Percentiles rank a stretch among this genome's conserved stretches.
phyloP scores from a whole-genome alignment of 2,888 invertebrate genomes.

The Rotaria socialis region DNA sequence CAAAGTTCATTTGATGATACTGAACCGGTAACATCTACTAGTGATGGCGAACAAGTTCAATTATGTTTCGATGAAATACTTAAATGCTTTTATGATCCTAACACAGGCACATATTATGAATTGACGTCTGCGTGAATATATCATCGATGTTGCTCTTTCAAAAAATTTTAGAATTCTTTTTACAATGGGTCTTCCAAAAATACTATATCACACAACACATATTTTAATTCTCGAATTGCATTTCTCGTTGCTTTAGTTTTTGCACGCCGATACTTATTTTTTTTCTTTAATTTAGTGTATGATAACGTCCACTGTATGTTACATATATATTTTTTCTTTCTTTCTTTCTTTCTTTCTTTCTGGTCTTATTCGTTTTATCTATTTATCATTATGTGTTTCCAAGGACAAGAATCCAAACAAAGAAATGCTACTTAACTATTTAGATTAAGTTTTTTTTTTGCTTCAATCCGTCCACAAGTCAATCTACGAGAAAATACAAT shows the following conservation, averaged over 20 bases:
- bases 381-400: background rate
- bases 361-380: background rate
- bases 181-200: background rate
- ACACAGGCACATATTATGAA: conserved; percentile 13
- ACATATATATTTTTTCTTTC: background rate
- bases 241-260: conserved; percentile 9
- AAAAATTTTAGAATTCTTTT: background rate
- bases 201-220: background rate
- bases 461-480: too few species aligned
- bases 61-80: conserved; percentile 31
- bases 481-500: too few species aligned
- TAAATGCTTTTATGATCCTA: conserved; percentile 13
- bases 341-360: background rate
- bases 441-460: background rate
- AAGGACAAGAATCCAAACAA: background rate
- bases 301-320: background rate
- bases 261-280: background rate
- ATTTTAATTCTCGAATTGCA: background rate
- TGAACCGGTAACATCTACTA: background rate
- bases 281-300: background rate
- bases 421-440: background rate
- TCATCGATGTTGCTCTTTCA: background rate
- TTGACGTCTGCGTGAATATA: background rate
- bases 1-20: background rate
- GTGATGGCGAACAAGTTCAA: background rate